Conservation (phyloP, 2,797 vertebrate genomes). For the Octomys mimax region DNA sequence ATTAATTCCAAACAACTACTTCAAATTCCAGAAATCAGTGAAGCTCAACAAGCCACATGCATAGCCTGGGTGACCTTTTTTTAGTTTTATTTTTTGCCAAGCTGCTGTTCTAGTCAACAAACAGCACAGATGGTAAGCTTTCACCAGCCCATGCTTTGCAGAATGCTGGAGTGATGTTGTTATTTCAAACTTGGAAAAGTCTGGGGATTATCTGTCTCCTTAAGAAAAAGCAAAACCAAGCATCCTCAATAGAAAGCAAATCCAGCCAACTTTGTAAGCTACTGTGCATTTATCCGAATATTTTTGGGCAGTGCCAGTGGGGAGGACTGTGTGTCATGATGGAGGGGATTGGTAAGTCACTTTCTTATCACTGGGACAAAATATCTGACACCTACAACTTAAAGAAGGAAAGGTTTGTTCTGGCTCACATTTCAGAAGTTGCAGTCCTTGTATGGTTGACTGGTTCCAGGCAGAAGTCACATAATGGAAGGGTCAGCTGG, state of each 20-base stretch:
- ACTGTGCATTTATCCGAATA: neutral
- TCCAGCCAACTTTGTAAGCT: neutral
- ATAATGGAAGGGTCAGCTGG: neutral
- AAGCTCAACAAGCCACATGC: constrained; percentile 65
- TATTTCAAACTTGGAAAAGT: constrained; percentile 31
- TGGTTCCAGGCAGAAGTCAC: neutral
- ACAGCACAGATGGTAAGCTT: constrained; percentile 67
- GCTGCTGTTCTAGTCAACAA: constrained; percentile 65
- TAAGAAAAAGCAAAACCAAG: constrained; percentile 21
- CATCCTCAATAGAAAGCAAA: constrained; percentile 5
- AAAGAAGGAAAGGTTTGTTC: neutral
- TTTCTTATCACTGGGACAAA: neutral
- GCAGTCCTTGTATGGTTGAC: neutral
- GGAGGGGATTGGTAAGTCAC: neutral
- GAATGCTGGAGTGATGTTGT: constrained; percentile 40
- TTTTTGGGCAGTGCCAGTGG: neutral
- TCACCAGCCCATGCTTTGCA: constrained; percentile 60
- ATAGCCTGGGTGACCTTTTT: constrained; percentile 66
- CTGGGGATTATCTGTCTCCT: neutral
- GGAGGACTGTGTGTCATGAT: neutral
- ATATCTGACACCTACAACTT: neutral
- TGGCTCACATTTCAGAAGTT: neutral
- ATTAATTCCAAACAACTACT: constrained; percentile 80
- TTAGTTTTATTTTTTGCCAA: neutral
- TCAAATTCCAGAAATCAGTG: constrained; percentile 81